These are phyloP conservation scores for Melipona beecheii DNA, from an alignment of 2,888 invertebrate species.

Conservation along the genomic window DNA sequence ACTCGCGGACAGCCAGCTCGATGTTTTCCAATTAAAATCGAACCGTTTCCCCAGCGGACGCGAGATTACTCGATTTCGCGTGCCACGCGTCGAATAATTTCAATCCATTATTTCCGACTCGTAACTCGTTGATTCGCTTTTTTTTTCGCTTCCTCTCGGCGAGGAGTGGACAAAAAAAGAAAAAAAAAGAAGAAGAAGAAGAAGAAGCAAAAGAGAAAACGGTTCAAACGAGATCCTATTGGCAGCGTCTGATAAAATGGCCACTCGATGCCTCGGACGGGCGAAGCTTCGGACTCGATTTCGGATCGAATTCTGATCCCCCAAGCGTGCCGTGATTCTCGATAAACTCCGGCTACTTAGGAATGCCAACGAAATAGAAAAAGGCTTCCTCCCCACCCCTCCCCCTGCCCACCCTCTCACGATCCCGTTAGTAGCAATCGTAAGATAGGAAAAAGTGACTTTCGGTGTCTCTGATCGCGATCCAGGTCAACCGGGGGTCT, in stretches of 20 bases:
- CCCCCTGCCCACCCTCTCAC: constrained; percentile 2
- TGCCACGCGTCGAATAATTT: constrained; percentile 11
- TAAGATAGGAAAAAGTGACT: constrained; percentile 61
- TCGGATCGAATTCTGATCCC: constrained; percentile 16
- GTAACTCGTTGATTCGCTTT: constrained; percentile 10
- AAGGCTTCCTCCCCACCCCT: constrained; percentile 12
- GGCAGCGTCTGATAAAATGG: constrained; percentile 25
- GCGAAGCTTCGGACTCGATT: neutral
- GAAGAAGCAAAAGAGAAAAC: neutral
- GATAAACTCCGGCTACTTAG: constrained; percentile 38
- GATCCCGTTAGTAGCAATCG: constrained; percentile 50
- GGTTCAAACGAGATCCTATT: constrained; percentile 4
- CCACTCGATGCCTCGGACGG: neutral
- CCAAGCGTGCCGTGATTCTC: constrained; percentile 4
- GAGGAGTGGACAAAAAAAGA: too few relatives aligned
- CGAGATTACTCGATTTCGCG: constrained; percentile 1
- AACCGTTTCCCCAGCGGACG: neutral
- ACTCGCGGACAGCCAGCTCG: neutral
- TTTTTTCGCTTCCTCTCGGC: neutral
- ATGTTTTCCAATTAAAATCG: constrained; percentile 12
- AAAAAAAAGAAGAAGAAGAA: neutral
- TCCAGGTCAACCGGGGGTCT: constrained; percentile 72
- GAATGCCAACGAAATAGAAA: constrained; percentile 56
- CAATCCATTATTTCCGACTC: constrained; percentile 3
- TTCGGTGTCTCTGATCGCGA: constrained; percentile 70